These are phyloP conservation scores for Acronicta aceris DNA, from an alignment of 2,888 invertebrate species.

Conservation along the genomic window DNA sequence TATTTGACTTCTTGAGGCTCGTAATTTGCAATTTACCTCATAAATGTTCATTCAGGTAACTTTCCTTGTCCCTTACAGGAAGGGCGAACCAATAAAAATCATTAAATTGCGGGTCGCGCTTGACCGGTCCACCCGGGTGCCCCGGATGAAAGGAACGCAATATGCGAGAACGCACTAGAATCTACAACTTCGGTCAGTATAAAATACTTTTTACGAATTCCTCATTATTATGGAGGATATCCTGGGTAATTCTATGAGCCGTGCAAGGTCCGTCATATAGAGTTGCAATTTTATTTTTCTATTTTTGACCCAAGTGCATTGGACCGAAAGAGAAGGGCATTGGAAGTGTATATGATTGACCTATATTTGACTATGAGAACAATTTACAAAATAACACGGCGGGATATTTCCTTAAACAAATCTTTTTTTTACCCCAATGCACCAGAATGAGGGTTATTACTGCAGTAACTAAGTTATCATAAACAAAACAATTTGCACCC, in stretches of 20 bases:
- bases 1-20: slow-evolving; percentile 54
- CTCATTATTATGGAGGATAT: slow-evolving; percentile 40
- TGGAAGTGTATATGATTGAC: neutral
- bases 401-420: neutral
- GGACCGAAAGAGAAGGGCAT: neutral
- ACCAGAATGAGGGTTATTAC: too few relatives aligned
- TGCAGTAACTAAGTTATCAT: too few relatives aligned
- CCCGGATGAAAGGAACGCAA: slow-evolving; percentile 64
- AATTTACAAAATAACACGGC: too few relatives aligned
- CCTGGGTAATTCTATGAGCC: slow-evolving; percentile 30
- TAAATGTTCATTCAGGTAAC: slow-evolving; percentile 80
- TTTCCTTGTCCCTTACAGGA: slow-evolving; percentile 74
- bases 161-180: slow-evolving; percentile 68
- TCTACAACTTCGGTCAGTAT: slow-evolving; percentile 65
- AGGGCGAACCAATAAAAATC: slow-evolving; percentile 79
- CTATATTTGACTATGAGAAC: neutral
- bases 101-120: slow-evolving; percentile 77
- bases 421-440: too few relatives aligned
- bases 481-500: too few relatives aligned
- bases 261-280: slow-evolving; percentile 6
- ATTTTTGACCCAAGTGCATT: neutral
- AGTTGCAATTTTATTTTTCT: neutral
- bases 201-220: slow-evolving; percentile 45
- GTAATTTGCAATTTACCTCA: slow-evolving; percentile 76
- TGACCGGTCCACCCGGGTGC: slow-evolving; percentile 62